Percentiles rank a stretch among this genome's conserved stretches.
phyloP scores from a whole-genome alignment of 1,140 invertebrate genomes.

The Mactra quadrangularis region DNA sequence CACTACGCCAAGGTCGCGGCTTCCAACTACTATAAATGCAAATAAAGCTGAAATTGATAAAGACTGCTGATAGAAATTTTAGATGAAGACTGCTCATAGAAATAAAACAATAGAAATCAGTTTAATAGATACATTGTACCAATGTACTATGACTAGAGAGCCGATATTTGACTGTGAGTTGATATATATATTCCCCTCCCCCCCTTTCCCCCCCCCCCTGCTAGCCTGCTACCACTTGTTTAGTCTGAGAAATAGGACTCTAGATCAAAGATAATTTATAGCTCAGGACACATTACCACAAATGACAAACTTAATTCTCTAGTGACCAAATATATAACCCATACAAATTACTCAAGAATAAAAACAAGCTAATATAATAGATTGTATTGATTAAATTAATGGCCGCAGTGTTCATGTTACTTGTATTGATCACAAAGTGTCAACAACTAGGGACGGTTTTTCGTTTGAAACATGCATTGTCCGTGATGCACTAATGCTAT shows the following conservation, averaged over 20 bases:
- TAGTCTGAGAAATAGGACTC: conserved; percentile 2
- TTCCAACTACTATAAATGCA: too few species aligned
- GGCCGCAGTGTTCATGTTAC: conserved; percentile 37
- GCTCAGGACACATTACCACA: conserved; percentile 26
- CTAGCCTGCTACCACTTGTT: too few species aligned
- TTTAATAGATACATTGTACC: too few species aligned
- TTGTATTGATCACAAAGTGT: conserved; percentile 45
- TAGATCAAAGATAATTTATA: conserved; percentile 29
- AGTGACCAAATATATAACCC: conserved; percentile 58
- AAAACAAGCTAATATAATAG: conserved; percentile 58
- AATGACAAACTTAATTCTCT: conserved; percentile 45
- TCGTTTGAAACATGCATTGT: conserved; percentile 23
- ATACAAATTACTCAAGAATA: conserved; percentile 56
- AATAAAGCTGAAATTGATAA: too few species aligned
- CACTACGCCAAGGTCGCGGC: too few species aligned
- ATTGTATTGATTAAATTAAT: conserved; percentile 60
- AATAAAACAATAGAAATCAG: too few species aligned
- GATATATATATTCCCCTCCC: too few species aligned
- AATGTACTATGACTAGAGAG: too few species aligned
- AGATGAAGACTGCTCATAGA: too few species aligned
- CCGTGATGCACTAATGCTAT: conserved; percentile 11
- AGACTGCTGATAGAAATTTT: too few species aligned
- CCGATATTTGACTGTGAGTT: too few species aligned
- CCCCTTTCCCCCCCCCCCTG: too few species aligned
- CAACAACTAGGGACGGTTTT: conserved; percentile 50